These are phyloP conservation scores for Polydrusus tereticollis DNA, from an alignment of 2,888 invertebrate species.

Conservation along the genomic window DNA sequence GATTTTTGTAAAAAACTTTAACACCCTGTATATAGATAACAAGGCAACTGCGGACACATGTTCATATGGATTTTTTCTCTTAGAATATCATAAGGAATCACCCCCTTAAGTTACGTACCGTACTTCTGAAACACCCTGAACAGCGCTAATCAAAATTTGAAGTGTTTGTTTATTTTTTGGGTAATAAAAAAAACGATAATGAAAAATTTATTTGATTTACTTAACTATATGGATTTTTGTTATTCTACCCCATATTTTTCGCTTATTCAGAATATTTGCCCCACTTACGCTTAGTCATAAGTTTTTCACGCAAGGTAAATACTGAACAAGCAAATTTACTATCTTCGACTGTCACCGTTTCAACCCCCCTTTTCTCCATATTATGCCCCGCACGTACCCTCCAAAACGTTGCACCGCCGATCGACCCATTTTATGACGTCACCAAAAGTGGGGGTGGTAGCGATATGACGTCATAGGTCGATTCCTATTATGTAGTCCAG, in stretches of 20 bases:
- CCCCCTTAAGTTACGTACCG: too few species aligned
- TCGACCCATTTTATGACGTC: conserved; percentile 29
- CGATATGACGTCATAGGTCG: conserved; percentile 32
- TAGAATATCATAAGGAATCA: too few species aligned
- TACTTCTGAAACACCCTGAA: too few species aligned
- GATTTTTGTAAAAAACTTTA: too few species aligned
- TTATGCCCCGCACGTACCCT: conserved; percentile 24
- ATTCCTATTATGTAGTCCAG: neutral
- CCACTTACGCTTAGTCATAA: neutral
- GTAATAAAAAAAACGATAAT: too few species aligned
- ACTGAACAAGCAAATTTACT: conserved; percentile 4
- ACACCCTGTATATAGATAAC: too few species aligned
- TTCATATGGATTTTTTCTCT: too few species aligned
- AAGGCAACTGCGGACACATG: too few species aligned
- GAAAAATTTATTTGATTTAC: too few species aligned
- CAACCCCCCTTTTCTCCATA: neutral
- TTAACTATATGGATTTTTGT: neutral
- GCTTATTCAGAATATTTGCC: neutral
- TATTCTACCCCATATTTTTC: neutral
- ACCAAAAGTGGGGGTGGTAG: conserved; percentile 9
- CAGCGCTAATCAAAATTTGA: too few species aligned
- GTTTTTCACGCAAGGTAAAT: neutral
- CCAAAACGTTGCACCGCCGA: conserved; percentile 37
- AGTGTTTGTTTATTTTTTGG: too few species aligned
- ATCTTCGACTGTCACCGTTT: neutral